phyloP scores from a whole-genome alignment of 30 jellyfish, hydroid and myxozoan species.

The Rhopilema esculentum region DNA sequence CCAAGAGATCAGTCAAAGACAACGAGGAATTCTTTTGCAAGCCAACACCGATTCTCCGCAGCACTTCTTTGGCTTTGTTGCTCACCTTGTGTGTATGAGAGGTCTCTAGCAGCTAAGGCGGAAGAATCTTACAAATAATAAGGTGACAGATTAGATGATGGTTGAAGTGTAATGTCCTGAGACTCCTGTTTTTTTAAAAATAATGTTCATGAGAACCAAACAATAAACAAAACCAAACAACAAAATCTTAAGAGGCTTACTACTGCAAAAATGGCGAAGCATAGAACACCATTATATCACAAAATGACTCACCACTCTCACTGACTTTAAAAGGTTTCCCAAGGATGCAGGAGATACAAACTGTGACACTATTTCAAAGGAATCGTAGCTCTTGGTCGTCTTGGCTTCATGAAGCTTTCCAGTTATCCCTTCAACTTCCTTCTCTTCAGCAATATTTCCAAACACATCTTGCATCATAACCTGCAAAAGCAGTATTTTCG shows the following conservation, averaged over 20 bases:
- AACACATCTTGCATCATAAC: slow-evolving; percentile 75
- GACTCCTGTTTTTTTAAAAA: too few relatives aligned
- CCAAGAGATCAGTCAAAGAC: slow-evolving; percentile 45
- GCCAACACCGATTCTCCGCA: slow-evolving; percentile 83
- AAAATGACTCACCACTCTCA: slow-evolving; percentile 71
- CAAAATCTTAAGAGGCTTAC: too few relatives aligned
- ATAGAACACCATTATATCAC: background rate
- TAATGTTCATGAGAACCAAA: too few relatives aligned
- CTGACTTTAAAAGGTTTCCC: slow-evolving; percentile 46
- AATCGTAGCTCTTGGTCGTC: slow-evolving; percentile 82
- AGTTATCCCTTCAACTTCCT: slow-evolving; percentile 82
- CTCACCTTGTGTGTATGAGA: slow-evolving; percentile 72
- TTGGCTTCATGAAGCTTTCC: slow-evolving; percentile 95
- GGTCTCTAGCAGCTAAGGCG: slow-evolving; percentile 70
- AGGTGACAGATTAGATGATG: too few relatives aligned
- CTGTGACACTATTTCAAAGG: slow-evolving; percentile 79
- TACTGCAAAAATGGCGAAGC: background rate
- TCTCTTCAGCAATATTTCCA: slow-evolving; percentile 88
- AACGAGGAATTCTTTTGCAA: slow-evolving; percentile 74
- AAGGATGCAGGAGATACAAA: slow-evolving; percentile 69
- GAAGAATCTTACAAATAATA: too few relatives aligned
- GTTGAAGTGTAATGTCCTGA: too few relatives aligned
- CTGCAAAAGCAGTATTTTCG: slow-evolving; percentile 35
- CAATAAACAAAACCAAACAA: too few relatives aligned
- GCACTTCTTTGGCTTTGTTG: slow-evolving; percentile 83